A percentile compares a stretch with the other conserved stretches of the same genome.
Conservation (phyloP, 2,113 vertebrate genomes). For the Vimba vimba region DNA sequence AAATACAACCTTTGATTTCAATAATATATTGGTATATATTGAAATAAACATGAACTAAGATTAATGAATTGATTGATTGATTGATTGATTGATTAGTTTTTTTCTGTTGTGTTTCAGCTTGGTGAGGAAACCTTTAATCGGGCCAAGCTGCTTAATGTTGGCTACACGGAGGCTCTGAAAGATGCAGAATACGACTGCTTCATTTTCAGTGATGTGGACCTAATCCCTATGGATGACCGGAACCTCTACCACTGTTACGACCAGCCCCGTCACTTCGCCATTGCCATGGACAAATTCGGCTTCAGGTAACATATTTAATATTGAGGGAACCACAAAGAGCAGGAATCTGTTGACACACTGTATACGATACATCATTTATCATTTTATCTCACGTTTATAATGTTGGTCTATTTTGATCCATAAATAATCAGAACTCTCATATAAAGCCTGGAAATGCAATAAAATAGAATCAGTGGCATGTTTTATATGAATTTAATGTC, state of each 20-base stretch:
- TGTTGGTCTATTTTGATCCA: not conserved
- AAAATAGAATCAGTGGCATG: not conserved
- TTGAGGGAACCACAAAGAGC: not conserved
- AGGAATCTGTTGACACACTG: not conserved
- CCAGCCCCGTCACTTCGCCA: slow-evolving; percentile 95
- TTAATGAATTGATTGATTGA: too few species aligned
- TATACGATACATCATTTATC: not conserved
- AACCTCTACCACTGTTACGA: slow-evolving; percentile 98
- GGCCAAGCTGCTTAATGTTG: slow-evolving; percentile 94
- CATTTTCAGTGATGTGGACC: slow-evolving; percentile 97
- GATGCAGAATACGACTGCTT: slow-evolving; percentile 95
- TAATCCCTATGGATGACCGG: slow-evolving; percentile 98
- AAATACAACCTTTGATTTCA: too few species aligned
- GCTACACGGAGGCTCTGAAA: slow-evolving; percentile 91
- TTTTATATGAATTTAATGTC: slow-evolving; percentile 37
- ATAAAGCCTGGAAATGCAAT: slow-evolving; percentile 19
- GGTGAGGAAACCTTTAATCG: slow-evolving; percentile 97
- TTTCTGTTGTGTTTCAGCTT: slow-evolving; percentile 73
- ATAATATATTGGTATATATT: too few species aligned
- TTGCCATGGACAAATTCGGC: slow-evolving; percentile 91
- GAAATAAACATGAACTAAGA: too few species aligned
- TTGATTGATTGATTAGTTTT: too few species aligned
- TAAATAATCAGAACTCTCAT: not conserved
- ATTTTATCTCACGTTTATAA: not conserved
- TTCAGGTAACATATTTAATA: slow-evolving; percentile 71